Conservation (phyloP, 2,888 invertebrate genomes). For the Odontocolon sp. region DNA sequence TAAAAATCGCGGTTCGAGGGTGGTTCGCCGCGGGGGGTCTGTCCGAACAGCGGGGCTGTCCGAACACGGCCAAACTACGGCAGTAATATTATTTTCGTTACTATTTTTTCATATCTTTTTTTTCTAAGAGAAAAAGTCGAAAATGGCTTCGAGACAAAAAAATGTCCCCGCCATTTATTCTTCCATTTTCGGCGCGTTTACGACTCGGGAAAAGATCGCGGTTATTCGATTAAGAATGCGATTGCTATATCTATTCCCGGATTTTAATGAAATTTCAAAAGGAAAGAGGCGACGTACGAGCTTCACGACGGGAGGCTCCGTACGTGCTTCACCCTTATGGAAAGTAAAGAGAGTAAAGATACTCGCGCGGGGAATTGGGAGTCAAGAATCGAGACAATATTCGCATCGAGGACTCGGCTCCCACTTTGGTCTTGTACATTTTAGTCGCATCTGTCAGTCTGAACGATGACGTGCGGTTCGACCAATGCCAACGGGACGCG, state of each 20-base stretch:
- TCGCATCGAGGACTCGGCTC: constrained; percentile 65
- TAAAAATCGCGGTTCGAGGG: constrained; percentile 48
- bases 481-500: not conserved
- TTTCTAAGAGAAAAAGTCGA: too few relatives aligned
- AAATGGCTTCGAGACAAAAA: too few relatives aligned
- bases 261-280: constrained; percentile 64
- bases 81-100: too few relatives aligned
- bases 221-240: constrained; percentile 71
- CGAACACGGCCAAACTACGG: too few relatives aligned
- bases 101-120: too few relatives aligned
- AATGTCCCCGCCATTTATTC: constrained; percentile 2
- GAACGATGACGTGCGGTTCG: not conserved
- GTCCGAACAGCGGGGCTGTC: constrained; percentile 16
- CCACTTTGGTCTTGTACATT: constrained; percentile 68
- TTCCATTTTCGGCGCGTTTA: not conserved
- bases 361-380: constrained; percentile 18
- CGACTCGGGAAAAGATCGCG: constrained; percentile 21
- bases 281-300: constrained; percentile 45
- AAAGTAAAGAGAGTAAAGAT: constrained; percentile 4
- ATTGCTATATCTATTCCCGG: constrained; percentile 76
- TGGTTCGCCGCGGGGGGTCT: constrained; percentile 43
- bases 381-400: constrained; percentile 65
- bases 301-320: constrained; percentile 23
- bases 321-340: constrained; percentile 5
- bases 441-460: constrained; percentile 58